Conservation (phyloP, 2,888 invertebrate genomes). For the Pinctada fucata region DNA sequence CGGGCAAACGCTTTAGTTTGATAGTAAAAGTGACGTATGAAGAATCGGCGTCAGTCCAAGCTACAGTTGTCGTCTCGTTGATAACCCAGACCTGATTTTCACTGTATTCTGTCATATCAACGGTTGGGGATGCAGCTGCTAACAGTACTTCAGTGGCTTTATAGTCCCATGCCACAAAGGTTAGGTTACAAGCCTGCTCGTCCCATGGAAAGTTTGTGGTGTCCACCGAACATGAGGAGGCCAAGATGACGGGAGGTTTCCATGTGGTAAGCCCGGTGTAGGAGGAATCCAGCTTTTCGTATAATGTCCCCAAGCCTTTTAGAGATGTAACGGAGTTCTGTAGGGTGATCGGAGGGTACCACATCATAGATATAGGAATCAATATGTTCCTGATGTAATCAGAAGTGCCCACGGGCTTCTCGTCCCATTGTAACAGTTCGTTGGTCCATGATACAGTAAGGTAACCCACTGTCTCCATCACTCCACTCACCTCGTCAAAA, state of each 20-base stretch:
- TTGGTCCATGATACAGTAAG: constrained; percentile 46
- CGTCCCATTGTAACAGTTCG: constrained; percentile 42
- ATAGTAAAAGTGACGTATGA: constrained; percentile 26
- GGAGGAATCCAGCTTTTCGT: constrained; percentile 22
- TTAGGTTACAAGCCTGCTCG: constrained; percentile 47
- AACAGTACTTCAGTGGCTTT: constrained; percentile 8
- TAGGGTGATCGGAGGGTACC: constrained; percentile 34
- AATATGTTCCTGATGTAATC: constrained; percentile 22
- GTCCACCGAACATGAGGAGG: constrained; percentile 31
- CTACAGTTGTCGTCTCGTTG: neutral
- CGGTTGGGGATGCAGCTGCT: neutral
- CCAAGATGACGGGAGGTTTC: constrained; percentile 33
- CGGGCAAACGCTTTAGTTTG: constrained; percentile 19
- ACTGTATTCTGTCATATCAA: constrained; percentile 12
- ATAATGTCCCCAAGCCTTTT: constrained; percentile 20
- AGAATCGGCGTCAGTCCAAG: neutral
- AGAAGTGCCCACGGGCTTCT: constrained; percentile 22
- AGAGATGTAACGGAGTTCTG: constrained; percentile 29
- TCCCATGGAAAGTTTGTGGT: constrained; percentile 51
- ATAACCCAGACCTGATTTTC: constrained; percentile 30
- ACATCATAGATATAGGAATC: constrained; percentile 30
- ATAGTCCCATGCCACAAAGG: constrained; percentile 47
- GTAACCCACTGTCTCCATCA: constrained; percentile 41
- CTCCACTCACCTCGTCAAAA: constrained; percentile 46
- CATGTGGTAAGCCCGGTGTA: constrained; percentile 21